Percentiles rank a stretch among this genome's conserved stretches.
phyloP scores from a whole-genome alignment of 2,888 invertebrate species.

The Neoitamus cyanurus region DNA sequence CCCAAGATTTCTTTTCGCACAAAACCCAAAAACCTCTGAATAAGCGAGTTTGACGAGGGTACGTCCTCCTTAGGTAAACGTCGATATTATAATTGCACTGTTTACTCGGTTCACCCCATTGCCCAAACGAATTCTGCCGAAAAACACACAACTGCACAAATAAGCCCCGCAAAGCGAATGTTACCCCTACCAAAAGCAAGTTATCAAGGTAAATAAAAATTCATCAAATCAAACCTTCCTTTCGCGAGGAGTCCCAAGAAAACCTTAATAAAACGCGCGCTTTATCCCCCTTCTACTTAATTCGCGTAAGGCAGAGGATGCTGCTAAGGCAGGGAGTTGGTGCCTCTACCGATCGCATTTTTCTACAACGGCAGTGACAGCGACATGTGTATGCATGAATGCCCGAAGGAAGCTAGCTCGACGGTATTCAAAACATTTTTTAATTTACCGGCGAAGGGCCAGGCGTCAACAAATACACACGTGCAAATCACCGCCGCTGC shows the following conservation, averaged over 20 bases:
- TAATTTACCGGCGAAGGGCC: conserved; percentile 7
- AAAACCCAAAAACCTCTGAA: neutral
- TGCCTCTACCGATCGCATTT: neutral
- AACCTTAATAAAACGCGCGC: neutral
- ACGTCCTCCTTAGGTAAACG: neutral
- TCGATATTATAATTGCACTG: neutral
- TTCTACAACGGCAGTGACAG: neutral
- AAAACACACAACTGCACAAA: neutral
- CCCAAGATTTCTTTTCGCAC: neutral
- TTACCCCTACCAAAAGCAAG: neutral
- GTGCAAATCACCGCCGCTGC: neutral
- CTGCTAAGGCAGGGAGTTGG: neutral
- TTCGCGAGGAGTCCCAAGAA: neutral
- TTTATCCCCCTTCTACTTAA: neutral
- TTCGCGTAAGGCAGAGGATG: neutral
- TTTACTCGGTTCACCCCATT: neutral
- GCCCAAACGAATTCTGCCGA: neutral
- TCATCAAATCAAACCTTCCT: conserved; percentile 1
- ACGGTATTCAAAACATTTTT: conserved; percentile 25
- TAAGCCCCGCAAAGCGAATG: neutral
- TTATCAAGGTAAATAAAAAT: neutral
- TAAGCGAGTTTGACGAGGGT: neutral
- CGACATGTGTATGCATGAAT: neutral
- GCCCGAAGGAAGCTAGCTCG: neutral
- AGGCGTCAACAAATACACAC: conserved; percentile 10